Evolutionary conservation across 2,797 vertebrate genomes (phyloP), one percentile per base, ranked within the genome.

Genomic region (Antennarius maculatus): DNA sequence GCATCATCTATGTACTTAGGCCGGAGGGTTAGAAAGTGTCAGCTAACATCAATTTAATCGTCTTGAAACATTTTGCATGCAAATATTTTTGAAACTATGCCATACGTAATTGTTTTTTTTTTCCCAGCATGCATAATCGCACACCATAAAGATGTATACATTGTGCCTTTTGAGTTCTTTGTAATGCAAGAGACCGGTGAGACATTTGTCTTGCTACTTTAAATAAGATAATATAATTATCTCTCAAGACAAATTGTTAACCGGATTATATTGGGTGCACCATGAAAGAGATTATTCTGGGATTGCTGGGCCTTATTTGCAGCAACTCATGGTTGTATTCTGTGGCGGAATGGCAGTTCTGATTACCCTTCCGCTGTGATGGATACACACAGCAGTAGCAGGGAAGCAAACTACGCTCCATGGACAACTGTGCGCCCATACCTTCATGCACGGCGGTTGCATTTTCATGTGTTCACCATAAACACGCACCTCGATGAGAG

Each of bases 241-340:
- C 56, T 61, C 31, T 49, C 16, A 39, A 54, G 46, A 16, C 3
- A 45, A 49, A 54, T 59, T 45, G 11, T 41, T 71, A 61, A 77
- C 47, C 64, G 71, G 64, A 78, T 85, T 85, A 73, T 69, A 69
- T 68, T 29, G 28, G 17, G 51, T 66, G 57, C 62, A 67, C 77
- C 54, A 43, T 57, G 55, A 34, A 51, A 64, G 74, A 62, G 43
- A 66, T 61, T 76, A 73, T 83, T 85, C 62, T 79, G 59, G 41
- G 45, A 70, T 61, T 42, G 59, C 42, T 27, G 2, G 1, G 41
- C 71, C 28, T 65, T 66, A 69, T 57, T 69, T 52, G 23, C 64
- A 51, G 41, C 50, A 45, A 15, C 34, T 59, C 49, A 53, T 39
- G 13, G 48, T 64, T 28, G 69, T 41, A 28, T 85, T 82, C 71